A percentile compares a stretch with the other conserved stretches of the same genome.
Conservation (phyloP, 2,113 vertebrate species). For the Antechinus flavipes region DNA sequence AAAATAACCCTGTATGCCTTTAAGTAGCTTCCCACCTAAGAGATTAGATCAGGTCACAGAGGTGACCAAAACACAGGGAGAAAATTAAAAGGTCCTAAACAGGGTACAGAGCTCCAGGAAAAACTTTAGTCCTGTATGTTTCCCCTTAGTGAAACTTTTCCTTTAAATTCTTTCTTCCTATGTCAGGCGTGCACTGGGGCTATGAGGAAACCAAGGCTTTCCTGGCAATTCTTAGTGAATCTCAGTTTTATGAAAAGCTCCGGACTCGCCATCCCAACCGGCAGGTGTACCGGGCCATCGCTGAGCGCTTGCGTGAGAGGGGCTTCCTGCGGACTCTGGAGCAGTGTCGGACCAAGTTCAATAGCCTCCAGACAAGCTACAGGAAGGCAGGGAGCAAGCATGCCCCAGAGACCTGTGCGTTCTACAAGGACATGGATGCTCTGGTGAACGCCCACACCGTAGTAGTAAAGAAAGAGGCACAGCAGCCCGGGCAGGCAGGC, state of each 20-base stretch:
- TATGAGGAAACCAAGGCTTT: not conserved
- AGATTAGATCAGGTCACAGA: not conserved
- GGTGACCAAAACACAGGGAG: not conserved
- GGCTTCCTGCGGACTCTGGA: slow-evolving; percentile 20
- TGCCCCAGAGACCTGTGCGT: not conserved
- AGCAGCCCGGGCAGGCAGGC: not conserved
- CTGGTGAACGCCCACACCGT: not conserved
- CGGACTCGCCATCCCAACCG: not conserved
- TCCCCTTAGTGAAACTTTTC: not conserved
- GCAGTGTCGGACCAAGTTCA: slow-evolving; percentile 38
- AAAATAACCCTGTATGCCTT: not conserved
- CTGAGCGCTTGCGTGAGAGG: not conserved
- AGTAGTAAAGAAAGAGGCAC: not conserved
- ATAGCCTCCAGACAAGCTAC: not conserved
- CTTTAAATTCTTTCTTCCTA: not conserved
- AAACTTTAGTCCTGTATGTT: not conserved
- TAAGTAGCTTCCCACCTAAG: not conserved
- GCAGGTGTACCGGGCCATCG: not conserved
- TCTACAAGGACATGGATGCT: not conserved
- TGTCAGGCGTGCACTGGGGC: not conserved
- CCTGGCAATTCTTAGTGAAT: slow-evolving; percentile 7
- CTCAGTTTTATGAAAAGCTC: slow-evolving; percentile 21
- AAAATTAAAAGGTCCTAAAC: too few relatives aligned
- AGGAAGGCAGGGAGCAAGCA: not conserved
- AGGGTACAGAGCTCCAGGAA: not conserved